These are phyloP conservation scores for Irena cyanogastra DNA, from an alignment of 2,113 vertebrate species.

Conservation along the genomic window DNA sequence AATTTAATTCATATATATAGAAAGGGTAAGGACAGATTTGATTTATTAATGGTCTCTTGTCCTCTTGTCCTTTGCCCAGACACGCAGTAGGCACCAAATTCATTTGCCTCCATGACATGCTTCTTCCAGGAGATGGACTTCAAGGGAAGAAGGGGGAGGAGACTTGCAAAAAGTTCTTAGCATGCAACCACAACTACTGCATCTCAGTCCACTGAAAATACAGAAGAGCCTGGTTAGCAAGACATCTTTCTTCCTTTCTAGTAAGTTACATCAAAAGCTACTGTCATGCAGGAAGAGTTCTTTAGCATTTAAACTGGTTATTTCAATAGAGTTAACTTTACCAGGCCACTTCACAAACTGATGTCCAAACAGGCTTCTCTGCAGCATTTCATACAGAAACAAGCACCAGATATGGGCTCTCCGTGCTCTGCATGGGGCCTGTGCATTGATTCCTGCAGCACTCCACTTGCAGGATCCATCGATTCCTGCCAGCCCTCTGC, in stretches of 20 bases:
- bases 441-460: not conserved
- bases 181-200: not conserved
- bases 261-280: not conserved
- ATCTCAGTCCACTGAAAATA: not conserved
- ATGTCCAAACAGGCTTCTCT: not conserved
- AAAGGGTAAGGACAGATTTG: not conserved
- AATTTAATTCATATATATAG: not conserved
- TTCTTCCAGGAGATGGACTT: not conserved
- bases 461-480: not conserved
- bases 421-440: rapidly evolving
- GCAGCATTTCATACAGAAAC: not conserved
- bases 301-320: not conserved
- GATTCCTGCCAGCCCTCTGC: not conserved
- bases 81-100: not conserved
- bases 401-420: not conserved
- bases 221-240: not conserved
- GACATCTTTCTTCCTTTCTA: not conserved
- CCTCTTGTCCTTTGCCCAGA: not conserved
- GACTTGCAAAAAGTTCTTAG: not conserved
- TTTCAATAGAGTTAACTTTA: not conserved
- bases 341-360: not conserved
- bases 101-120: not conserved
- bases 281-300: not conserved
- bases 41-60: not conserved
- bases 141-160: not conserved